Evolutionary conservation across 2,113 vertebrate species (phyloP).

Genomic region (Pyrgilauda ruficollis): DNA sequence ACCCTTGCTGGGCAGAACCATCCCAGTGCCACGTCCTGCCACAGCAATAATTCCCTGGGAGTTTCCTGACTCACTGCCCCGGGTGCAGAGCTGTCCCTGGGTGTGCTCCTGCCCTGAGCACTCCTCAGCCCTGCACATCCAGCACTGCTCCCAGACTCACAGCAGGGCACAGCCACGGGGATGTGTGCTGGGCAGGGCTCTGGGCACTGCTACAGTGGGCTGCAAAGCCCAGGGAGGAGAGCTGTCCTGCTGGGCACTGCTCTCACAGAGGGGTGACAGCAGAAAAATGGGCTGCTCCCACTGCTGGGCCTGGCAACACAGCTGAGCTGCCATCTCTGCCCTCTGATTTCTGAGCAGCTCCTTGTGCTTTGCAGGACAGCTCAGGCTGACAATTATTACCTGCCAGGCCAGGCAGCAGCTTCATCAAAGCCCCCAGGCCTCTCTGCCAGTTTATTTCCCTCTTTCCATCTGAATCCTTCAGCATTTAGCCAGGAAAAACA

Average conservation of each 20-base stretch:
- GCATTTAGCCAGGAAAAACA: neutral
- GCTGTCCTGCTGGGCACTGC: rapidly evolving
- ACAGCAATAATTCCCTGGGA: neutral
- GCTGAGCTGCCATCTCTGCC: neutral
- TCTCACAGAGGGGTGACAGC: neutral
- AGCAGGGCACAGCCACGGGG: rapidly evolving
- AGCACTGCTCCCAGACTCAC: neutral
- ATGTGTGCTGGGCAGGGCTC: neutral
- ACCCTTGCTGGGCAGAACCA: neutral
- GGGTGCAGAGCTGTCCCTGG: neutral
- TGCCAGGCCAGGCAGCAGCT: neutral
- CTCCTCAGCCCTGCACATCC: neutral
- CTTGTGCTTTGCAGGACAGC: neutral
- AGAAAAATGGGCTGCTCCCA: neutral
- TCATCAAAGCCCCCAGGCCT: neutral
- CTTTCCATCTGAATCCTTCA: neutral
- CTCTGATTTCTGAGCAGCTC: neutral
- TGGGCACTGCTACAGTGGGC: too few species aligned
- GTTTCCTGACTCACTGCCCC: neutral
- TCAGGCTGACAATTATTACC: neutral
- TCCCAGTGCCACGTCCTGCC: neutral
- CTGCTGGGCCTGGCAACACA: neutral
- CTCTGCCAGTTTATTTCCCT: neutral
- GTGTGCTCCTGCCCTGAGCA: neutral
- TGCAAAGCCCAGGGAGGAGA: neutral